These are phyloP conservation scores for Microplitis deprimator DNA, from an alignment of 2,888 invertebrate species.

Conservation along the genomic window DNA sequence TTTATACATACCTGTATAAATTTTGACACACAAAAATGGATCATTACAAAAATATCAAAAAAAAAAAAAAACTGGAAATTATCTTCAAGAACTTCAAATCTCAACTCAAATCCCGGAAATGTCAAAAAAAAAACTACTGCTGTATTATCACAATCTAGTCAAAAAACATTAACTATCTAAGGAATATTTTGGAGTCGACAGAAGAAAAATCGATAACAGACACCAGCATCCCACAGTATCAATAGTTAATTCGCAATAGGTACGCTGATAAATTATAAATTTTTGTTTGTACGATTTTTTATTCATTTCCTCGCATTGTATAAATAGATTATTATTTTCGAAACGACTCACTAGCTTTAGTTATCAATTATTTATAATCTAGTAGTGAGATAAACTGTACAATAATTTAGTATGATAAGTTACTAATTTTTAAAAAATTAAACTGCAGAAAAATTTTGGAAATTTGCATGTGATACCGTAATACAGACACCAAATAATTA, in stretches of 20 bases:
- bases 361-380: not conserved
- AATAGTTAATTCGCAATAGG: slow-evolving; percentile 11
- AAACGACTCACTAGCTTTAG: not conserved
- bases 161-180: not conserved
- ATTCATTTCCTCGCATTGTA: slow-evolving; percentile 18
- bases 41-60: not conserved
- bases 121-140: not conserved
- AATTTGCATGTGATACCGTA: not conserved
- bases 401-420: too few relatives aligned
- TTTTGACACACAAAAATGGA: not conserved
- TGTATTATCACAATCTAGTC: not conserved
- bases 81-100: not conserved
- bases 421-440: too few relatives aligned
- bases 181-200: not conserved
- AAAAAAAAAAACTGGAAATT: not conserved
- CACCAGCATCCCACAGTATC: not conserved
- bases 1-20: not conserved
- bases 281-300: slow-evolving; percentile 8
- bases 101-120: not conserved
- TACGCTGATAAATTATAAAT: not conserved
- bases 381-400: slow-evolving; percentile 19
- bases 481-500: not conserved
- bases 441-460: not conserved
- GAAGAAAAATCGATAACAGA: slow-evolving; percentile 3
- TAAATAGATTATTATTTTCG: not conserved